Evolutionary conservation across 2,888 invertebrate genomes (phyloP).

Genomic region (Acronicta psi): DNA sequence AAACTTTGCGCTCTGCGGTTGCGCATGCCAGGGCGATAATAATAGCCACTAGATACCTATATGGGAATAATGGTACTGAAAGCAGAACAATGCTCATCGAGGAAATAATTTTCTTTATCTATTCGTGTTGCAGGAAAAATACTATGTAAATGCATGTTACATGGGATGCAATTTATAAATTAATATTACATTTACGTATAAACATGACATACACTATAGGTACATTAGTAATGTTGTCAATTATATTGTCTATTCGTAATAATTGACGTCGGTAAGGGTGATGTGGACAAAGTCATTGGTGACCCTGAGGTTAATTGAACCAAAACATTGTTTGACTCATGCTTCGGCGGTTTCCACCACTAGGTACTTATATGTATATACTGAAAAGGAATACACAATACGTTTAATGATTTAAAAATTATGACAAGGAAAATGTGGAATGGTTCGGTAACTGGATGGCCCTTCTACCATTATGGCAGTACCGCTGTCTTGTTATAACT

Average conservation of each 20-base stretch:
- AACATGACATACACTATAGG: slow-evolving; percentile 38
- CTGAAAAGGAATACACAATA: slow-evolving; percentile 22
- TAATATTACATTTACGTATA: slow-evolving; percentile 26
- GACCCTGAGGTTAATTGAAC: slow-evolving; percentile 57
- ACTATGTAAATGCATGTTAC: slow-evolving; percentile 26
- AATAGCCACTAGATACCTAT: background rate
- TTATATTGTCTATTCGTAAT: slow-evolving; percentile 29
- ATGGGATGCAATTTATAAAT: slow-evolving; percentile 32
- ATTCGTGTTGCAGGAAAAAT: slow-evolving; percentile 15
- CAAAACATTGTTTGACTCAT: slow-evolving; percentile 58
- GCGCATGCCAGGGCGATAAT: no score
- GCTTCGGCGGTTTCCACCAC: slow-evolving; percentile 37
- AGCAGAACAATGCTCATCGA: slow-evolving; percentile 1
- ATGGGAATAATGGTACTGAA: slow-evolving; percentile 23
- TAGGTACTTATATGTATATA: slow-evolving; percentile 26
- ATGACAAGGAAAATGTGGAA: no score
- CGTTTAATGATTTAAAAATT: no score
- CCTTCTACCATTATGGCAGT: no score
- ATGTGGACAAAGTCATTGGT: slow-evolving; percentile 35
- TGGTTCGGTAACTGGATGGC: no score
- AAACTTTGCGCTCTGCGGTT: no score
- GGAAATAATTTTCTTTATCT: slow-evolving; percentile 36
- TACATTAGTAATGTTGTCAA: slow-evolving; percentile 45
- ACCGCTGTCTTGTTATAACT: no score
- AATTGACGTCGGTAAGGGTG: slow-evolving; percentile 50